A percentile compares a stretch with the other conserved stretches of the same genome.
Evolutionary conservation across 1,140 invertebrate genomes (phyloP).

Genomic region (Stegodyphus mimosarum): DNA sequence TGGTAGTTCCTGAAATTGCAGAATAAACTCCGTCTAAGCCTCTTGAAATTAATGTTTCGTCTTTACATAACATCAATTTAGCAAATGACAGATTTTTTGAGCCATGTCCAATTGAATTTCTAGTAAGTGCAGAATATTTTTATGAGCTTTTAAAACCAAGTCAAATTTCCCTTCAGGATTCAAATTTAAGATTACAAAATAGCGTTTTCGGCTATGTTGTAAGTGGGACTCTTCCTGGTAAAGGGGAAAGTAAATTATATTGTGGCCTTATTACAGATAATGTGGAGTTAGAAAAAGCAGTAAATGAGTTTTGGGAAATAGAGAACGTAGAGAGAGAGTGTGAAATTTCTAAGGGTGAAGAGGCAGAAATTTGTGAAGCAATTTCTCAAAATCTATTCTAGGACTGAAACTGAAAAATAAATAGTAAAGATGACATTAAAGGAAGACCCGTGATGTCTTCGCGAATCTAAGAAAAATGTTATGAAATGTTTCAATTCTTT

Average conservation of each 20-base stretch:
- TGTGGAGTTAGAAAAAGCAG: neutral
- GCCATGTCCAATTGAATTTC: neutral
- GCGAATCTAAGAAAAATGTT: too few relatives aligned
- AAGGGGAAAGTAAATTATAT: neutral
- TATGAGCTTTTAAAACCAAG: neutral
- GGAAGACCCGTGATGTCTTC: too few relatives aligned
- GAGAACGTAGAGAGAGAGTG: neutral
- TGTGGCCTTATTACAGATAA: neutral
- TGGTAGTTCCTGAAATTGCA: constrained; percentile 1
- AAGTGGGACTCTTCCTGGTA: neutral
- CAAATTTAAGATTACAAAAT: neutral
- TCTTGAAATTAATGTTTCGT: neutral
- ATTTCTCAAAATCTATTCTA: too few relatives aligned
- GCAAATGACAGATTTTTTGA: neutral
- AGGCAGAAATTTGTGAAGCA: too few relatives aligned
- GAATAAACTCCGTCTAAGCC: neutral
- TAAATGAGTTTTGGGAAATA: neutral
- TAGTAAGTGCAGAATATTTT: neutral
- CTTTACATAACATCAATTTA: neutral
- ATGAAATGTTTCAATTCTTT: too few relatives aligned
- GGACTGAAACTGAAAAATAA: too few relatives aligned
- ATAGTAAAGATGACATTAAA: too few relatives aligned
- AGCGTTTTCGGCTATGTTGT: neutral
- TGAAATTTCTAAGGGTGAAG: neutral
- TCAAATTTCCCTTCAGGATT: neutral